Evolutionary conservation across 1,140 invertebrate species (phyloP).

Genomic region (Zaprionus kolodkinae): DNA sequence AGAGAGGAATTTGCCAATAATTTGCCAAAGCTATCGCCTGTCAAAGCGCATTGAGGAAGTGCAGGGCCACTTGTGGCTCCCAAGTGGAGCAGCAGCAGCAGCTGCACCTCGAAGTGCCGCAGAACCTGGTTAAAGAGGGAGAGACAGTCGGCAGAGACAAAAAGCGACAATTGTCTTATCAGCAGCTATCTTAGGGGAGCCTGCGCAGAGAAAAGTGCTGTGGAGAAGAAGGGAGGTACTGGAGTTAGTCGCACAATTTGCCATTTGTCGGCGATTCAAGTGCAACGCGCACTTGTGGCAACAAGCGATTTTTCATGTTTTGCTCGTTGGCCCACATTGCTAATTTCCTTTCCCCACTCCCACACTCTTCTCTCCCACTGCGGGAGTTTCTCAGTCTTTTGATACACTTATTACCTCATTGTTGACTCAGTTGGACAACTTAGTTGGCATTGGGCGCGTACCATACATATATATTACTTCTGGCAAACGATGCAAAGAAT

Average conservation of each 20-base stretch:
- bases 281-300: constrained; percentile 70
- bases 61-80: constrained; percentile 39
- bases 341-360: background rate
- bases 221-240: background rate
- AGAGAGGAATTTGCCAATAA: background rate
- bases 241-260: constrained; percentile 15
- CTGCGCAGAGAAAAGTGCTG: background rate
- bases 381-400: background rate
- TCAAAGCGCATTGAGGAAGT: constrained; percentile 60
- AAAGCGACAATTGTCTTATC: constrained; percentile 66
- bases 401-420: constrained; percentile 65
- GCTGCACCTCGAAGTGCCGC: background rate
- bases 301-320: constrained; percentile 75
- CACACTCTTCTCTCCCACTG: background rate
- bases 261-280: constrained; percentile 54
- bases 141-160: constrained; percentile 31
- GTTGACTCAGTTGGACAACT: constrained; percentile 64
- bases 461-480: background rate
- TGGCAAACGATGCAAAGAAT: background rate
- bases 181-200: constrained; percentile 7
- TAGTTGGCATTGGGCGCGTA: constrained; percentile 3
- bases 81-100: constrained; percentile 38
- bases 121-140: constrained; percentile 34
- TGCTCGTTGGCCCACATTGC: background rate
- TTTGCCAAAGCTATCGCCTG: constrained; percentile 55